Conservation (phyloP, 2,113 vertebrate genomes). For the Cottus gobio region DNA sequence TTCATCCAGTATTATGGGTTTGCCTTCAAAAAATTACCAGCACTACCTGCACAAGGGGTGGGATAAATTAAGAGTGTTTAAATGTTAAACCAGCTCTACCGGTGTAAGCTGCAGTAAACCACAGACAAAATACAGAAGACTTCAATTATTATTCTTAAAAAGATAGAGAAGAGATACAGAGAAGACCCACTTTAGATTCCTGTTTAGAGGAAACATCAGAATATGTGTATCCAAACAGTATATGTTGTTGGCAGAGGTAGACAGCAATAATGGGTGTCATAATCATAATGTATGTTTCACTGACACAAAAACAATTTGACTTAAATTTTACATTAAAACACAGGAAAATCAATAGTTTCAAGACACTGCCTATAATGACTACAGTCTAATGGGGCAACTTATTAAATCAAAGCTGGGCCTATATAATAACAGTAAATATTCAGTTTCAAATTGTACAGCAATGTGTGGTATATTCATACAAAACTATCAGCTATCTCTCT, state of each 20-base stretch:
- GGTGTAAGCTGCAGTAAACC: constrained; percentile 53
- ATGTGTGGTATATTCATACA: constrained; percentile 73
- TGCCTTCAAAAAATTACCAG: constrained; percentile 81
- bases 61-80: constrained; percentile 43
- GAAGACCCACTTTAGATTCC: constrained; percentile 33
- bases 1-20: constrained; percentile 84
- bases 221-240: constrained; percentile 54
- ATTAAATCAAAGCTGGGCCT: constrained; percentile 61
- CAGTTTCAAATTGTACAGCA: constrained; percentile 70
- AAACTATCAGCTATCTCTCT: constrained; percentile 73
- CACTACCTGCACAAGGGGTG: constrained; percentile 60
- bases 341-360: constrained; percentile 53
- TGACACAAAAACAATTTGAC: constrained; percentile 65
- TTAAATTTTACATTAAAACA: constrained; percentile 66
- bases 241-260: constrained; percentile 78
- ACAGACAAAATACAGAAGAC: constrained; percentile 62
- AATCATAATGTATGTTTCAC: constrained; percentile 67
- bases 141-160: constrained; percentile 46
- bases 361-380: constrained; percentile 61
- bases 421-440: constrained; percentile 70
- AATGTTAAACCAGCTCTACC: constrained; percentile 51
- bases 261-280: constrained; percentile 75
- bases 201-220: constrained; percentile 26
- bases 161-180: constrained; percentile 14
- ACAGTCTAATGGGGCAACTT: constrained; percentile 50